phyloP scores from a whole-genome alignment of 2,888 invertebrate genomes.

The Noctua fimbriata region DNA sequence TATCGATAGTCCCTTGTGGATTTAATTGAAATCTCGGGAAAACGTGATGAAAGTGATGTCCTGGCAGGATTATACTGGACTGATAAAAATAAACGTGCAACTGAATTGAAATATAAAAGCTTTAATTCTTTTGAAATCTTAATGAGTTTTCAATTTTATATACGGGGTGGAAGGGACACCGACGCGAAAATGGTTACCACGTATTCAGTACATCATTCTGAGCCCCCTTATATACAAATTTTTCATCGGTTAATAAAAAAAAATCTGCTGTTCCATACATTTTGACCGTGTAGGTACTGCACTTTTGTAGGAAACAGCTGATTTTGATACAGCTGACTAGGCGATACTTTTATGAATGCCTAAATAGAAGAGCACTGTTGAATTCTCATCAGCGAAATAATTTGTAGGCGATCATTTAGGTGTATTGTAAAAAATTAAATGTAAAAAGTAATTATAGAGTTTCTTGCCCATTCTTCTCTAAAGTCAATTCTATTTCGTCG shows the following conservation, averaged over 20 bases:
- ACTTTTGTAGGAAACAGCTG: too few species aligned
- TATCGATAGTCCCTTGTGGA: slow-evolving; percentile 1
- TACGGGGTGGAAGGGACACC: too few species aligned
- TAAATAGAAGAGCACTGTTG: neutral
- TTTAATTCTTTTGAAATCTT: neutral
- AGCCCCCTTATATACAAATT: too few species aligned
- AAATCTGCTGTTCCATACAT: too few species aligned
- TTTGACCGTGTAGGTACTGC: too few species aligned
- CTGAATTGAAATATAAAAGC: too few species aligned
- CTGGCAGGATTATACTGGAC: neutral
- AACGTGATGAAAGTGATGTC: slow-evolving; percentile 5
- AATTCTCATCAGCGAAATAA: neutral
- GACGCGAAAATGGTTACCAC: too few species aligned
- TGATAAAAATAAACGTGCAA: neutral
- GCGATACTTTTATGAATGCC: too few species aligned
- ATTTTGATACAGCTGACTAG: too few species aligned
- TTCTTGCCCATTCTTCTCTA: neutral
- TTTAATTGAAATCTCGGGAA: neutral
- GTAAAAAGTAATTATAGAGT: neutral
- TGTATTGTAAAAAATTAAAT: too few species aligned
- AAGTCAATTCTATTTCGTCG: neutral
- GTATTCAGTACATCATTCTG: too few species aligned
- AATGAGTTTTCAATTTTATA: neutral
- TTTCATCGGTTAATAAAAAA: too few species aligned
- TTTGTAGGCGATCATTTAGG: neutral